Base-by-base conservation (phyloP, 2,113 vertebrate genomes). In the Hiodon tergisus region DNA sequence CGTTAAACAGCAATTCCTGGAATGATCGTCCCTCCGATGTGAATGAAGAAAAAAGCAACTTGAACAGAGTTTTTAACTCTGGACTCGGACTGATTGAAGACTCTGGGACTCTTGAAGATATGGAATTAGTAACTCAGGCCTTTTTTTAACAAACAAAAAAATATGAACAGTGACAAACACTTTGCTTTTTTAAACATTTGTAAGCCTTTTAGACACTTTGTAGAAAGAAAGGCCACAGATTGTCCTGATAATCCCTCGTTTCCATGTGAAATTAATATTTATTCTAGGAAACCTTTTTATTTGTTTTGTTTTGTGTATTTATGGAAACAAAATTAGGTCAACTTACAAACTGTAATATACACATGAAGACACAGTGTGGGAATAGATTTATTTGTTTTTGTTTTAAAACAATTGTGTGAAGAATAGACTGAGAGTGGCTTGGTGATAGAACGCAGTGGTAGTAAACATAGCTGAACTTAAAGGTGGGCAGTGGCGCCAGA, bases 1-100 rank as follows among this genome's bases (percentile, higher is more conserved):
- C 79, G 50, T 86, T 85, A 71, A 47, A 80, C 92, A 97, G 95
- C 93, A 85, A 96, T 97, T 89, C 94, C 94, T 82, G 95, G 95
- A 90, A 97, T 96, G 95, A 97, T 98, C 78, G 93, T 95, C 87
- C 96, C 95, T 87, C 95, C 95, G 86, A 96, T 99, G 95, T 90
- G 88, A 55, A 90, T 88, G 90, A 92, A 91, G 87, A 90, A 91
- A 92, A 91, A 85, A 91, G 90, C 89, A 90, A 90, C 91, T 76
- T 66, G 86, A 84, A 87, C 88, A 87, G 86, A 82, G 50, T 14
- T 89, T 90, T 92, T 91, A 90, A 92, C 94, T 94, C 93, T 90
- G 89, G 90, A 92, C 84, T 79, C 84, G 91, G 87, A 92, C 91
- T 89, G 87, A 88, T 90, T 85, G 88, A 87, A 89, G 86, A 89